phyloP scores from a whole-genome alignment of 2,888 invertebrate genomes.

The Craniophora ligustri region DNA sequence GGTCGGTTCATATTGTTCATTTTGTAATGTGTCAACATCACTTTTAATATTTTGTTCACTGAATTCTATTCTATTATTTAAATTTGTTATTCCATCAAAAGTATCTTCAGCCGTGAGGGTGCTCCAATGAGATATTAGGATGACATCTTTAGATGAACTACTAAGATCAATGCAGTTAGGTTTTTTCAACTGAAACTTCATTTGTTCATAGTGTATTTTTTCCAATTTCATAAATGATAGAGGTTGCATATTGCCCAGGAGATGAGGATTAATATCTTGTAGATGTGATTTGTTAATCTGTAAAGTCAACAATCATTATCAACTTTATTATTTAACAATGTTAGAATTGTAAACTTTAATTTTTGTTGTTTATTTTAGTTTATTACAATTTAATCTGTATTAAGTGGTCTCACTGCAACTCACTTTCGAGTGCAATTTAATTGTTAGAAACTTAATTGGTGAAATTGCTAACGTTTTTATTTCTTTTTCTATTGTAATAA shows the following conservation, averaged over 20 bases:
- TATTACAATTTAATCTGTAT: too few relatives aligned
- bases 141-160: constrained; percentile 49
- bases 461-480: too few relatives aligned
- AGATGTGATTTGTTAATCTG: constrained; percentile 73
- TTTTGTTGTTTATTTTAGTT: too few relatives aligned
- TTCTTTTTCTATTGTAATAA: too few relatives aligned
- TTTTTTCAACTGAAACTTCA: constrained; percentile 71
- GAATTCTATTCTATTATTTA: constrained; percentile 38
- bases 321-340: too few relatives aligned
- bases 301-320: constrained; percentile 43
- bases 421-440: too few relatives aligned
- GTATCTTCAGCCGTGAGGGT: constrained; percentile 65
- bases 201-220: constrained; percentile 66
- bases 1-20: constrained; percentile 1
- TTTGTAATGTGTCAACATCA: constrained; percentile 28
- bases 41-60: constrained; percentile 47
- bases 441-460: too few relatives aligned
- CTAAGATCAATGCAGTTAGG: constrained; percentile 55
- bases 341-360: too few relatives aligned
- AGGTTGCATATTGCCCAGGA: constrained; percentile 63
- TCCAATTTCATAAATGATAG: constrained; percentile 67
- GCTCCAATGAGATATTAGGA: constrained; percentile 68
- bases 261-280: constrained; percentile 61
- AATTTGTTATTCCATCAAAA: constrained; percentile 53
- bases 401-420: too few relatives aligned